Evolutionary conservation across 2,113 vertebrate species (phyloP).

Genomic region (Acrocephalus arundinaceus): DNA sequence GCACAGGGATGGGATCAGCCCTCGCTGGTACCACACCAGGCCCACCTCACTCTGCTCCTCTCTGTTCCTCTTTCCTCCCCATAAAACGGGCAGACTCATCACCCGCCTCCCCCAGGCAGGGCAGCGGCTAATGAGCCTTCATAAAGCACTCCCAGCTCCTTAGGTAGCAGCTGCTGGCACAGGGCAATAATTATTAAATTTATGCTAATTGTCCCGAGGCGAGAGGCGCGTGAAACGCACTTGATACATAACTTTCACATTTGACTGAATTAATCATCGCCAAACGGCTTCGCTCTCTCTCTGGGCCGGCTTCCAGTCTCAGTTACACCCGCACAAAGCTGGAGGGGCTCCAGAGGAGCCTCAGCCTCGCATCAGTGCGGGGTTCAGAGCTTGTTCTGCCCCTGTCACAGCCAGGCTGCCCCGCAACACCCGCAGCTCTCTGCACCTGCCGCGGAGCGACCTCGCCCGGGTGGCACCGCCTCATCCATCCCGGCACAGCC

Average conservation of each 20-base stretch:
- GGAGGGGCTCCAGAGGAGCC: slow-evolving; percentile 52
- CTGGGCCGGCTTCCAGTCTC: slow-evolving; percentile 52
- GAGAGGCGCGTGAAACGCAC: slow-evolving; percentile 34
- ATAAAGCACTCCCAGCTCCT: slow-evolving; percentile 42
- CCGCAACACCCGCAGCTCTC: background rate
- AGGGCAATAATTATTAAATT: slow-evolving; percentile 54
- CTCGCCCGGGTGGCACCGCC: background rate
- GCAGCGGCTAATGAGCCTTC: background rate
- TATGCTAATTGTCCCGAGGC: slow-evolving; percentile 53
- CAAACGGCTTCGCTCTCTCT: slow-evolving; percentile 12
- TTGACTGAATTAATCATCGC: slow-evolving; percentile 41
- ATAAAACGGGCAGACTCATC: background rate
- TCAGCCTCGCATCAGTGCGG: background rate
- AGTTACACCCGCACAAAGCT: slow-evolving; percentile 54
- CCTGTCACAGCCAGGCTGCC: background rate
- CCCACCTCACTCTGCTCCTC: background rate
- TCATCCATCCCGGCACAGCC: accelerated
- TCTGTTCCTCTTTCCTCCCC: background rate
- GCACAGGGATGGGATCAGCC: background rate
- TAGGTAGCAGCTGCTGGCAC: slow-evolving; percentile 52
- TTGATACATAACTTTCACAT: slow-evolving; percentile 55
- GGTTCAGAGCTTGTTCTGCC: background rate
- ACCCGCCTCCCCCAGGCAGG: background rate
- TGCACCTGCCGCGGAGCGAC: background rate
- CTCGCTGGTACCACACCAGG: background rate